Evolutionary conservation across 2,797 vertebrate genomes (phyloP), one percentile per base, ranked within the genome.

Genomic region (Buphagus erythrorhynchus): DNA sequence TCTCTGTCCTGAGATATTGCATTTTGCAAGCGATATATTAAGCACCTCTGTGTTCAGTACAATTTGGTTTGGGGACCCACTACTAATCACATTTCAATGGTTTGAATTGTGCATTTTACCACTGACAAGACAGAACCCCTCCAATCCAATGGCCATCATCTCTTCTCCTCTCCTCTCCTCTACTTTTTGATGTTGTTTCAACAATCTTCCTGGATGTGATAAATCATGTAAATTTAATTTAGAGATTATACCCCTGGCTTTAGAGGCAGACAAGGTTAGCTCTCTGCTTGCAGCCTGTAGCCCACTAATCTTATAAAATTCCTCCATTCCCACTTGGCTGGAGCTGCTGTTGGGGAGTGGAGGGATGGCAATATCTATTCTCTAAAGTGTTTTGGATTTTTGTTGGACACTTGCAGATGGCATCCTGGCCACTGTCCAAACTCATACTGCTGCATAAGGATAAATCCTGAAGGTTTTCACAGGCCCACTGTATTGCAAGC

Each of bases 221-320:
- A 96, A 97, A 92, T 95, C 95, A 93, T 33, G 69, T 78, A 92
- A 96, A 97, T 96, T 97, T 96, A 96, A 98, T 98, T 98, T 97
- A 90, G 63, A 97, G 90, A 96, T 94, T 94, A 92, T 61, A 81
- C 59, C 79, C 26, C 71, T 84, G 87, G 57, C 88, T 96, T 94
- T 71, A 78, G 94, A 95, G 69, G 75, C 35, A 96, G 24, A 80
- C 92, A 93, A 83, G 63, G 58, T 95, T 92, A 93, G 75, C 35
- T 62, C 73, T 72, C 66, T 88, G 36, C 65, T 36, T 80, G 69
- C 63, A 87, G 54, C 16, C 82, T 16, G 6, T 49, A 86, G 66
- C 52, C 35, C 69, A 55, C 58, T 95, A 81, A 96, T 95, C 86
- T 88, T 82, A 78, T 95, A 93, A 88, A 86, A 91, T 58, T 91